Conservation (phyloP, 2,888 invertebrate genomes). For the Sinopyrophorus schimmeli region DNA sequence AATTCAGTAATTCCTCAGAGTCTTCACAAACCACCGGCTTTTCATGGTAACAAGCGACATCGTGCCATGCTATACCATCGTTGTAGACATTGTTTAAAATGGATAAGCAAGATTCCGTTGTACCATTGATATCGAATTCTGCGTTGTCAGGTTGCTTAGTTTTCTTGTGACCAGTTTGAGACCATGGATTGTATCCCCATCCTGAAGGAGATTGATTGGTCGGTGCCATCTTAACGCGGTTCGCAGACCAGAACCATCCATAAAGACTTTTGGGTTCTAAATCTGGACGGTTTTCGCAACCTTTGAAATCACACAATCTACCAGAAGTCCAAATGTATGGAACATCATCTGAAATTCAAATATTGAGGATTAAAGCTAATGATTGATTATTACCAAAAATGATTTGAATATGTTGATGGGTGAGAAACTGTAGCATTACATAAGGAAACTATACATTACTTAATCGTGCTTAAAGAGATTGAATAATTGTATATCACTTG, state of each 20-base stretch:
- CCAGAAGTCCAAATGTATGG: conserved; percentile 95
- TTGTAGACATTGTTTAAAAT: conserved; percentile 91
- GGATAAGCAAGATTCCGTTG: conserved; percentile 84
- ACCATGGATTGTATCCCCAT: conserved; percentile 88
- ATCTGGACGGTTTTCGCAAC: conserved; percentile 84
- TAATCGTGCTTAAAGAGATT: conserved; percentile 1
- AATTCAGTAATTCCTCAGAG: conserved; percentile 83
- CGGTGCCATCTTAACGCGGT: conserved; percentile 82
- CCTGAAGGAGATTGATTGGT: conserved; percentile 74
- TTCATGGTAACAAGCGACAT: conserved; percentile 91
- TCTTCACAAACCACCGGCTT: conserved; percentile 92
- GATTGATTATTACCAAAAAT: not conserved
- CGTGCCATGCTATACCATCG: conserved; percentile 93
- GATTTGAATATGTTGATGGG: not conserved
- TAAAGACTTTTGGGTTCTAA: conserved; percentile 82
- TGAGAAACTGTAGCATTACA: not conserved
- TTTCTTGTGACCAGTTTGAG: conserved; percentile 89
- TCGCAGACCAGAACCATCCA: conserved; percentile 94
- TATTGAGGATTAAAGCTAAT: not conserved
- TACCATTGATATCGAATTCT: conserved; percentile 87
- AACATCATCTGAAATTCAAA: conserved; percentile 67
- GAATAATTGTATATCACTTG: conserved; percentile 3
- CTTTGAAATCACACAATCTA: conserved; percentile 90
- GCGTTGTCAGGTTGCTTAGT: conserved; percentile 87
- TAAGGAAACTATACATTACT: not conserved